Evolutionary conservation across 2,888 invertebrate genomes (phyloP), one percentile per base, ranked within the genome.

Genomic region (Tupiocoris notatus): DNA sequence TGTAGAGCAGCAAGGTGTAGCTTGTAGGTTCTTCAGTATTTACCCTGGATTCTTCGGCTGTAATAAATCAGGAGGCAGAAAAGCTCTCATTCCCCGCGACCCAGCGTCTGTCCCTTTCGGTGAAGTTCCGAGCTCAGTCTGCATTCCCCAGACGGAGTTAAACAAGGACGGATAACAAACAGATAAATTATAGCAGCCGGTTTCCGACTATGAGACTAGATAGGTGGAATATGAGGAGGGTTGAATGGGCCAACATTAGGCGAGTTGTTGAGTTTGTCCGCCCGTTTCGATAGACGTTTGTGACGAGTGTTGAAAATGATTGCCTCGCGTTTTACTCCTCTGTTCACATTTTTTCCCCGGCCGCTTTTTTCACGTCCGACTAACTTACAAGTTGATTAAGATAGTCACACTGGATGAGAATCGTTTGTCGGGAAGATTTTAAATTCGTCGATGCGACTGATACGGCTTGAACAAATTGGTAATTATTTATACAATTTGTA

Each of bases 261-360:
- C 17, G 63, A 73, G 73, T 73, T 73, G 73, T 62, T 61, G 63
- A 63, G 62, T 73, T 73, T 73, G 56, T 56, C 62, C 58, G 21
- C 58, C 62, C 73, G 18, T 25, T 73, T 62, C 73, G 58, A 73
- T 73, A 63, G 73, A 73, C 62, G 70, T 59, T 70, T 70, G 58
- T 70, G 70, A 70, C 59, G 70, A 70, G 70, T 70, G 73, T 21
- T 12, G 58, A 59, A 59, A 70, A 70, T 70, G 57, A 70, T 70
- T 70, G 24, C 70, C 59, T 23, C 67, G 16, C 56, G 39, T 12
- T 39, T 39, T 12, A 12, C 39, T 39, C 39, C 39, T 39, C 6
- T 39, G 39, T 39, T 12, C 39, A 39, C n/a, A n/a, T n/a, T n/a
- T n/a, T n/a, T n/a, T n/a, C n/a, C n/a, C n/a, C n/a, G n/a, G n/a